These are phyloP conservation scores for Carpatolechia fugitivella DNA, from an alignment of 2,888 invertebrate species.

Conservation along the genomic window DNA sequence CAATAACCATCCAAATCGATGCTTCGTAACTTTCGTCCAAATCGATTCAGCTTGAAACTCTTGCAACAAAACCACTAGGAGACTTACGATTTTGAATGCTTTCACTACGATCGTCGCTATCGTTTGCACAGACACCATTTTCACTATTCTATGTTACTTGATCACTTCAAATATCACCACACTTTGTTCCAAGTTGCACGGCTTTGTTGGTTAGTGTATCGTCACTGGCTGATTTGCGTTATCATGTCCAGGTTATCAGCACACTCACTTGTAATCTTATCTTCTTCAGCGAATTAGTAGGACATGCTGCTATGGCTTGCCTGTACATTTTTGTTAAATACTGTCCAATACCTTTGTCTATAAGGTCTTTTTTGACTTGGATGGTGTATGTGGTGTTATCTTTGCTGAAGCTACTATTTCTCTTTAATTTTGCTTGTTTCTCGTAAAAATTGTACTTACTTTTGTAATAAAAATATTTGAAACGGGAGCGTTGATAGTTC, in stretches of 20 bases:
- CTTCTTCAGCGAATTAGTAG: constrained; percentile 68
- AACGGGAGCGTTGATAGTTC: neutral
- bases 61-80: constrained; percentile 6
- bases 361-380: constrained; percentile 23
- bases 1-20: constrained; percentile 6
- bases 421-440: constrained; percentile 29
- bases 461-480: neutral
- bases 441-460: neutral
- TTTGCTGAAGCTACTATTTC: constrained; percentile 30
- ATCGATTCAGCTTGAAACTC: constrained; percentile 15
- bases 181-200: constrained; percentile 55
- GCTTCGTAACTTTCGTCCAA: constrained; percentile 15
- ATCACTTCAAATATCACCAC: constrained; percentile 27
- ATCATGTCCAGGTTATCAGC: constrained; percentile 61
- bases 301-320: constrained; percentile 53
- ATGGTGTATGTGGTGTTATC: constrained; percentile 24
- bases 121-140: constrained; percentile 89
- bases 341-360: constrained; percentile 21
- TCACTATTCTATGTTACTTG: constrained; percentile 42
- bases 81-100: constrained; percentile 89
- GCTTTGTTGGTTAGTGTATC: constrained; percentile 47
- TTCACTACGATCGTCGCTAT: constrained; percentile 90
- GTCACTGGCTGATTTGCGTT: constrained; percentile 61
- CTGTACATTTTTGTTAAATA: constrained; percentile 26
- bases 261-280: constrained; percentile 62